Percentiles rank a stretch among this genome's conserved stretches.
Evolutionary conservation across 37 sponge, comb jelly and placozoan species (phyloP).

Genomic region (Beroe ovata): DNA sequence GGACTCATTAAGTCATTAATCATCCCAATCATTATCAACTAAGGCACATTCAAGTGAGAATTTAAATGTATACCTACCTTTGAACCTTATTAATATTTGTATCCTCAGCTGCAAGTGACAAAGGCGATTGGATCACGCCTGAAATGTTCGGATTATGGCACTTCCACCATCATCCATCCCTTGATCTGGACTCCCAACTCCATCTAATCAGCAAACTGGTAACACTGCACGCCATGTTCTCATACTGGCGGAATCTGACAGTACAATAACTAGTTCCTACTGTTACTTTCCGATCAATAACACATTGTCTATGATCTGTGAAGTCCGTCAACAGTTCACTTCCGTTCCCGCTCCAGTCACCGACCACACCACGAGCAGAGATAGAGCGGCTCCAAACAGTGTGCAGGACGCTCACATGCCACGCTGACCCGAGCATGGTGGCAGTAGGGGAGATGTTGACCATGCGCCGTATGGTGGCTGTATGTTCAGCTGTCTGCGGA

Average conservation of each 20-base stretch:
- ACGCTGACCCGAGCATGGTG: conserved; percentile 2
- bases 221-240: too few relatives aligned
- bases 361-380: neutral
- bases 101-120: conserved; percentile 25
- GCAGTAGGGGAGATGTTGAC: neutral
- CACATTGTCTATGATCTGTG: too few relatives aligned
- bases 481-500: neutral
- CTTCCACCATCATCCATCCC: conserved; percentile 49
- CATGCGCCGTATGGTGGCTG: conserved; percentile 2
- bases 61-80: too few relatives aligned
- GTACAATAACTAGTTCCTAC: too few relatives aligned
- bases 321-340: too few relatives aligned
- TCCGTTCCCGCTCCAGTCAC: neutral
- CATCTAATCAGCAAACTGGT: conserved; percentile 12
- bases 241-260: too few relatives aligned
- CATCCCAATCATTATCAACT: neutral
- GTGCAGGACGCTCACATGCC: neutral
- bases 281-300: too few relatives aligned
- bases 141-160: conserved; percentile 59
- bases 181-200: conserved; percentile 16
- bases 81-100: too few relatives aligned
- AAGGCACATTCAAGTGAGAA: neutral
- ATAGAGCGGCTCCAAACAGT: neutral
- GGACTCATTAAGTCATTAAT: too few relatives aligned
- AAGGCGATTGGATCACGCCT: conserved; percentile 36